Evolutionary conservation across 2,888 invertebrate species (phyloP), one percentile per base, ranked within the genome.

Genomic region (Lasioglossum vierecki): DNA sequence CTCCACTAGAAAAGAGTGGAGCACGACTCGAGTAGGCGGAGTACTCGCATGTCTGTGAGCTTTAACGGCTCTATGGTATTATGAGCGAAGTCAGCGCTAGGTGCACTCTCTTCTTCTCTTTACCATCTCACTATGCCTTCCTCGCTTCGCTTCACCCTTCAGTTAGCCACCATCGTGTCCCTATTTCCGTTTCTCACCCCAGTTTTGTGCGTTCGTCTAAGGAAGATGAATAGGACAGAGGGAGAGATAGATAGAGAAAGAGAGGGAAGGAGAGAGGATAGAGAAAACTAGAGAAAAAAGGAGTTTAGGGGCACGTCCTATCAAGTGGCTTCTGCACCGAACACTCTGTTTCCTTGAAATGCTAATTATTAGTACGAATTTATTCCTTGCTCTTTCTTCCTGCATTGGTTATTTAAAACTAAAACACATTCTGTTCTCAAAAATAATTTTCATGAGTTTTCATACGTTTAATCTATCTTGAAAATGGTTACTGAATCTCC

Each of bases 1-100:
- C 80, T 80, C 80, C 75, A 84, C 83, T 82, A 77, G 86, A 76
- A 83, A 82, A 88, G 85, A 83, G 87, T 85, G 79, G 81, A 88
- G 79, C 73, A 83, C 83, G 72, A 46, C 80, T 88, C 79, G 84
- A 86, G 82, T 78, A 83, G 79, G 79, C 76, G 84, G 86, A 86
- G 88, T 81, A 85, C 85, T 80, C 79, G 89, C 79, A 81, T 88
- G 84, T 84, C 84, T 85, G 83, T 81, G 81, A 83, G 80, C 84
- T 88, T 85, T 90, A 90, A 89, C 90, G 80, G 82, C 71, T 83
- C 86, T 76, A 88, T 82, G 81, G 80, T 82, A 88, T 89, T 89
- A 89, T 89, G 89, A 89, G 83, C 80, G 82, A 88, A 89, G 86
- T 86, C 89, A 79, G 85, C 84, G 80, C 72, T 76, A 63, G 78